Conservation (phyloP, 2,797 vertebrate species). For the Oryzias sinensis region DNA sequence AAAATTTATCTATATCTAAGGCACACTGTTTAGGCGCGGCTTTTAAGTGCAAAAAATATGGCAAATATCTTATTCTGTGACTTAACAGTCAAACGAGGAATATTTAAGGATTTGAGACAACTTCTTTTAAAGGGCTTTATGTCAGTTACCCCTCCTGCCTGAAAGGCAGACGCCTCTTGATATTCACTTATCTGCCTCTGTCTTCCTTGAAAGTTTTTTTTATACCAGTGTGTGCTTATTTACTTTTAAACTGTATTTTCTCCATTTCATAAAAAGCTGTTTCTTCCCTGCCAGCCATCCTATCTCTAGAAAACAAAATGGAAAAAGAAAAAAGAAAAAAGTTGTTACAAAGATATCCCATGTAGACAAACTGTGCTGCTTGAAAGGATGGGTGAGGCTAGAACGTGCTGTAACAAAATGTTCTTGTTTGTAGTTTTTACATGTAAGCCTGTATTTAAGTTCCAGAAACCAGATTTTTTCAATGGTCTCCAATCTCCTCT, state of each 20-base stretch:
- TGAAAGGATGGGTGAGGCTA: constrained; percentile 25
- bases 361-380: constrained; percentile 32
- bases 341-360: constrained; percentile 40
- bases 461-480: constrained; percentile 26
- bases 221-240: not conserved
- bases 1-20: too few relatives aligned
- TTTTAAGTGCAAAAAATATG: too few relatives aligned
- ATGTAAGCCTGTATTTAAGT: constrained; percentile 37
- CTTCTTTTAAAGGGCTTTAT: constrained; percentile 11
- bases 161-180: constrained; percentile 21
- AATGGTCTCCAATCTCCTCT: constrained; percentile 10
- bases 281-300: constrained; percentile 23
- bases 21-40: too few relatives aligned
- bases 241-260: constrained; percentile 26
- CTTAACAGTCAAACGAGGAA: constrained; percentile 3
- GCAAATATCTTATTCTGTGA: constrained; percentile 8
- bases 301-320: constrained; percentile 12
- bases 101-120: constrained; percentile 32
- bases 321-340: constrained; percentile 16
- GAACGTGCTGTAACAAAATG: constrained; percentile 43
- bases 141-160: constrained; percentile 32
- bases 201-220: not conserved
- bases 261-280: constrained; percentile 8
- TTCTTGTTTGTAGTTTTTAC: constrained; percentile 40
- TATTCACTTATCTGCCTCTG: not conserved